Evolutionary conservation across 2,797 vertebrate genomes (phyloP), one percentile per base, ranked within the genome.

Genomic region (Ctenochaetus hawaiiensis): DNA sequence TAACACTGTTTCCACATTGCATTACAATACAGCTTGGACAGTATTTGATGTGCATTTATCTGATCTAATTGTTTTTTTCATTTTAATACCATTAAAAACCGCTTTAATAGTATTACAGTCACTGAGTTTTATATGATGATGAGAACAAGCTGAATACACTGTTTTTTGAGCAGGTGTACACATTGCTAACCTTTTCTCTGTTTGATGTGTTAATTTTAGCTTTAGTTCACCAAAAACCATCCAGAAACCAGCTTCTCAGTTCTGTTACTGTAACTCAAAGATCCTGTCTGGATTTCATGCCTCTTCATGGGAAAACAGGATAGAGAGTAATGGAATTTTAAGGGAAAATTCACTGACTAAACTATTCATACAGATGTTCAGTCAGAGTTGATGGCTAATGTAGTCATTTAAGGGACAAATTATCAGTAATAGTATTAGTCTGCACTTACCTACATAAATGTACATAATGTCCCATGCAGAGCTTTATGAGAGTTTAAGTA

Each of bases 231-330:
- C 16, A 72, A 10, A 3, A 8, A 13, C 16, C 51, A 52, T 47
- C 6, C 16, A 26, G 14, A 57, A 43, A 26, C 43, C 18, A 23
- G n/a, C 47, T 49, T 67, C 60, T 23, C 56, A 41, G 41, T 18
- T 34, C 63, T 63, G 65, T 26, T 53, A 1, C 43, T 62, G 12
- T 20, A 23, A 18, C 20, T 3, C 0, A 57, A 51, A 68, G 53
- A 67, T 79, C 61, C 44, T 10, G 53, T 39, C 54, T 58, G 26
- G 7, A 75, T 51, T 77, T 23, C 20, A 58, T n/a, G 13, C 14
- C 3, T 52, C 23, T 69, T 44, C 44, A 23, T 14, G 4, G 45
- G 39, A 26, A 1, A 17, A 41, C 47, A 9, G 6, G 53, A 80
- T n/a, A 9, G 14, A 12, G 18, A 68, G 43, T 3, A 12, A 16